These are phyloP conservation scores for Alfaro cultratus DNA, from an alignment of 2,797 vertebrate genomes.

Conservation along the genomic window DNA sequence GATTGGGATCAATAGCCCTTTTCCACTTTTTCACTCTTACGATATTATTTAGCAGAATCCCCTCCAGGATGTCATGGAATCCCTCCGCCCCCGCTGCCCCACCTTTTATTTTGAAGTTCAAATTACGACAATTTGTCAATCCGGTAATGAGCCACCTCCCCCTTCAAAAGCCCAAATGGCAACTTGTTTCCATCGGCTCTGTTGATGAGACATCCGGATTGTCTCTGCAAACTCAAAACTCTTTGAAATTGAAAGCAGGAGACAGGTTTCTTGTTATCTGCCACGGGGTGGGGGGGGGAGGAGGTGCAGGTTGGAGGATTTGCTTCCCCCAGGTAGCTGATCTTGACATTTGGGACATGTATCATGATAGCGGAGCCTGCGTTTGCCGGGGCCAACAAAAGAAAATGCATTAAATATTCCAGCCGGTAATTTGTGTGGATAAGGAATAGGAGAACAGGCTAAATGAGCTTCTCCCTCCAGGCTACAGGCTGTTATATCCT, in stretches of 20 bases:
- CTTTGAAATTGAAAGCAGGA: slow-evolving; percentile 45
- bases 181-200: slow-evolving; percentile 17
- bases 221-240: slow-evolving; percentile 32
- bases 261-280: slow-evolving; percentile 27
- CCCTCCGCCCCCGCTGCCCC: not conserved
- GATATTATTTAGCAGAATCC: slow-evolving; percentile 54
- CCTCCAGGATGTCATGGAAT: slow-evolving; percentile 26
- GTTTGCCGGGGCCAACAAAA: slow-evolving; percentile 68
- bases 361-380: slow-evolving; percentile 45
- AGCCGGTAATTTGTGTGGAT: slow-evolving; percentile 68
- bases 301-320: slow-evolving; percentile 22
- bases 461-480: slow-evolving; percentile 78
- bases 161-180: slow-evolving; percentile 45
- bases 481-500: slow-evolving; percentile 75
- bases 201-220: slow-evolving; percentile 16
- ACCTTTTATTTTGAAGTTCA: slow-evolving; percentile 24
- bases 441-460: slow-evolving; percentile 62
- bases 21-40: slow-evolving; percentile 59
- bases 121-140: slow-evolving; percentile 55
- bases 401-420: slow-evolving; percentile 68
- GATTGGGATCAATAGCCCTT: slow-evolving; percentile 62
- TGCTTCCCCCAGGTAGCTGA: slow-evolving; percentile 41
- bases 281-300: not conserved
- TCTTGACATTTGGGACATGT: slow-evolving; percentile 49
- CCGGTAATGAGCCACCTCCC: slow-evolving; percentile 48